These are phyloP conservation scores for Caenorhabditis sp. DNA, from an alignment of 2,888 invertebrate genomes.

Conservation along the genomic window DNA sequence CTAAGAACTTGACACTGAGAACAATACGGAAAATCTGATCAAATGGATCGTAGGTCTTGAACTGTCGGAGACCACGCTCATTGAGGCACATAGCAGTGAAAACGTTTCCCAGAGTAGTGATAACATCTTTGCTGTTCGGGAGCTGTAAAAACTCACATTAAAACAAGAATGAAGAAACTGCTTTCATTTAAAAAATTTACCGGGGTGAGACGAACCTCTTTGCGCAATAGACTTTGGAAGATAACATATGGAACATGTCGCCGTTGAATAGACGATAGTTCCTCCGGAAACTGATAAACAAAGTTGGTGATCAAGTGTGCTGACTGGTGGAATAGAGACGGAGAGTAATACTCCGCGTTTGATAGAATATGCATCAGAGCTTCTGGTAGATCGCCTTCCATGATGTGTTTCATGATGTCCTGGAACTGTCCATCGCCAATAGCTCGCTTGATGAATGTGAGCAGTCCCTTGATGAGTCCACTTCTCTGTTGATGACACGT, in stretches of 20 bases:
- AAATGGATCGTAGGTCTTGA: constrained; percentile 88
- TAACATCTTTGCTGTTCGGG: constrained; percentile 86
- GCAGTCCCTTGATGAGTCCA: constrained; percentile 91
- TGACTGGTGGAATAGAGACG: constrained; percentile 88
- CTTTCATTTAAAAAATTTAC: not conserved
- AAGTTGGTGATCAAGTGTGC: constrained; percentile 87
- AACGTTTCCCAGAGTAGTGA: constrained; percentile 92
- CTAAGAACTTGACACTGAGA: constrained; percentile 90
- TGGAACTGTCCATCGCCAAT: constrained; percentile 86
- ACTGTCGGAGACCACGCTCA: constrained; percentile 89
- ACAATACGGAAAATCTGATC: constrained; percentile 90
- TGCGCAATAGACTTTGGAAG: constrained; percentile 90
- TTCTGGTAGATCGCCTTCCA: constrained; percentile 91
- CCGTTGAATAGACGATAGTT: constrained; percentile 91
- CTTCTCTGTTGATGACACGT: constrained; percentile 90
- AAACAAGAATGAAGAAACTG: not conserved
- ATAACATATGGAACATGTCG: constrained; percentile 92
- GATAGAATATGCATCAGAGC: constrained; percentile 90
- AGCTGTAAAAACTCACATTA: constrained; percentile 83
- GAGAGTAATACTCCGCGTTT: constrained; percentile 93
- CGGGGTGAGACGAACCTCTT: constrained; percentile 86
- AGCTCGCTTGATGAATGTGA: constrained; percentile 92
- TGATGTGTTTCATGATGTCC: constrained; percentile 85
- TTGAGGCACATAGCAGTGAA: constrained; percentile 92
- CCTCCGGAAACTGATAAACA: constrained; percentile 88